Evolutionary conservation across 2,797 vertebrate genomes (phyloP).

Genomic region (Lemur catta): DNA sequence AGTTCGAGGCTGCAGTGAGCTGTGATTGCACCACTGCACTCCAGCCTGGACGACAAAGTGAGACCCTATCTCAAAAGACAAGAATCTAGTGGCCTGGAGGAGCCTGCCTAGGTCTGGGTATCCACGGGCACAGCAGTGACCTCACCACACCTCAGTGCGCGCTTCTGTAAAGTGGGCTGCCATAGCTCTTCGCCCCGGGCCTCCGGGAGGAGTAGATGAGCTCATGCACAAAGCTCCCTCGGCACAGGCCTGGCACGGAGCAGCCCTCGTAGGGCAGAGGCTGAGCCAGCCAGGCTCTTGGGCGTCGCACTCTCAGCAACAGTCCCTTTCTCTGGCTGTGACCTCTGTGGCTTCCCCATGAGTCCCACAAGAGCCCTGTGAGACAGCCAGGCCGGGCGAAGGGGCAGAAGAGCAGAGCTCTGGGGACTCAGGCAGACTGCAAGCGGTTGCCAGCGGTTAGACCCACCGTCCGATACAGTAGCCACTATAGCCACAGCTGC

Average conservation of each 20-base stretch:
- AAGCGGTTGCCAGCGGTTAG: background rate
- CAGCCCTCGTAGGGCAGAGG: background rate
- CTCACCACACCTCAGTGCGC: background rate
- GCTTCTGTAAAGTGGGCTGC: background rate
- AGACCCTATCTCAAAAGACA: background rate
- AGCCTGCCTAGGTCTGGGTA: background rate
- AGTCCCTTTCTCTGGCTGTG: background rate
- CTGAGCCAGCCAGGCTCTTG: background rate
- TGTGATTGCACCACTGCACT: background rate
- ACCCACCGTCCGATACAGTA: background rate
- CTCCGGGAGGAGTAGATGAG: background rate
- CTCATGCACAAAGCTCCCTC: background rate
- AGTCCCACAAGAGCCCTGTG: background rate
- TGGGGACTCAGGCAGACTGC: background rate
- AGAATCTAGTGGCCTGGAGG: background rate
- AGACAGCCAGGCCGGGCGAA: rapidly evolving
- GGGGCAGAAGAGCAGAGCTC: background rate
- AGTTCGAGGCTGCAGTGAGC: background rate
- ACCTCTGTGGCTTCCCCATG: background rate
- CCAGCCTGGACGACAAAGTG: background rate
- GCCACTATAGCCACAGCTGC: background rate
- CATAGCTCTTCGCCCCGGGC: background rate
- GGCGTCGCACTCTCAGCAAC: too few species aligned
- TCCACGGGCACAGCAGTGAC: background rate
- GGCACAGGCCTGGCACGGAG: background rate